phyloP scores from a whole-genome alignment of 2,797 vertebrate genomes.

The Microctenopoma lineatum region DNA sequence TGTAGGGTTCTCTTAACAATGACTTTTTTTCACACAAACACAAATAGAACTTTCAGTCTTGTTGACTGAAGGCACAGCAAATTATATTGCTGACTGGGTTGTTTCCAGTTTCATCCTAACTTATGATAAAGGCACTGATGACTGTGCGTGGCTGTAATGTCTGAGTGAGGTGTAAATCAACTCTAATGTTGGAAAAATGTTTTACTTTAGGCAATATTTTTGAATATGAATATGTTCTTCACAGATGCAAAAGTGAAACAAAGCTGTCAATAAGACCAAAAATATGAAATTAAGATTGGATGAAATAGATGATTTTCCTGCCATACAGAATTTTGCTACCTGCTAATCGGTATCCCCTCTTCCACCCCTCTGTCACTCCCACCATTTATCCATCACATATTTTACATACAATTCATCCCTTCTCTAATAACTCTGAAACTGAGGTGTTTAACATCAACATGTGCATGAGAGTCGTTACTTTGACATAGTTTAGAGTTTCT shows the following conservation, averaged over 20 bases:
- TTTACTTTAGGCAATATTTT: slow-evolving; percentile 17
- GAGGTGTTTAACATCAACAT: too few species aligned
- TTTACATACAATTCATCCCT: too few species aligned
- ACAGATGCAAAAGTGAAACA: slow-evolving; percentile 20
- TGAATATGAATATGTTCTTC: slow-evolving; percentile 21
- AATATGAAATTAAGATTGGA: slow-evolving; percentile 15
- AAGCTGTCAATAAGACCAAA: slow-evolving; percentile 30
- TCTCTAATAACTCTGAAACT: too few species aligned
- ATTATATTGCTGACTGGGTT: slow-evolving; percentile 37
- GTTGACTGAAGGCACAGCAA: slow-evolving; percentile 30
- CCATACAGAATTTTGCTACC: too few species aligned
- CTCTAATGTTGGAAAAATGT: slow-evolving; percentile 15
- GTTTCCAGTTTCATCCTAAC: slow-evolving; percentile 31
- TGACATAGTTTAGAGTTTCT: not conserved
- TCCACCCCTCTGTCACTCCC: too few species aligned
- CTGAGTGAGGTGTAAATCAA: slow-evolving; percentile 32
- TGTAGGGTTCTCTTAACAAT: slow-evolving; percentile 36
- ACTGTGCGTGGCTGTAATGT: slow-evolving; percentile 18
- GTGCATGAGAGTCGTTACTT: not conserved
- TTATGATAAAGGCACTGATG: slow-evolving; percentile 27
- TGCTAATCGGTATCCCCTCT: too few species aligned
- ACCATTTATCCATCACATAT: too few species aligned
- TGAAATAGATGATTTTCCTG: too few species aligned
- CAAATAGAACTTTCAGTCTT: slow-evolving; percentile 30
- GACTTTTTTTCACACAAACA: slow-evolving; percentile 40